phyloP scores from a whole-genome alignment of 2,888 invertebrate species.

The Ichneumoninae sp. region DNA sequence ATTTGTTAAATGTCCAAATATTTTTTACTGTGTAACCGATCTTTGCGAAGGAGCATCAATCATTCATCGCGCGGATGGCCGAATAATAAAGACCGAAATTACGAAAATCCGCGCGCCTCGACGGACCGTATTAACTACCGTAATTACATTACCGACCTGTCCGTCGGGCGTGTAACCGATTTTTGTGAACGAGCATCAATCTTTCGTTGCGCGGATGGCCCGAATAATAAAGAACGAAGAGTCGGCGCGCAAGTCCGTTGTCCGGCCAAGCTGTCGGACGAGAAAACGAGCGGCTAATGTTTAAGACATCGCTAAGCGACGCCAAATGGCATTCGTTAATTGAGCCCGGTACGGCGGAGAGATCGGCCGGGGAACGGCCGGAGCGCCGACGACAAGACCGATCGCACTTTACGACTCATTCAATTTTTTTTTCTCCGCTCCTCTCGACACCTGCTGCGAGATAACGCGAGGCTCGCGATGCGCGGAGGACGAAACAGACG shows the following conservation, averaged over 20 bases:
- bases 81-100: neutral
- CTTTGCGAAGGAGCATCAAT: slow-evolving; percentile 23
- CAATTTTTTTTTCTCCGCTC: neutral
- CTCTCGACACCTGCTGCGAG: slow-evolving; percentile 50
- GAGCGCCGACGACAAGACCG: slow-evolving; percentile 20
- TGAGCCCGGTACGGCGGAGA: slow-evolving; percentile 20
- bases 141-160: slow-evolving; percentile 37
- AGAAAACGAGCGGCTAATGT: neutral
- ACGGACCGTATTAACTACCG: neutral
- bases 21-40: neutral
- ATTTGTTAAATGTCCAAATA: too few relatives aligned
- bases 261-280: neutral
- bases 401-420: slow-evolving; percentile 52
- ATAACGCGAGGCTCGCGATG: slow-evolving; percentile 46
- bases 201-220: slow-evolving; percentile 13
- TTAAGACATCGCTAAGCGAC: neutral
- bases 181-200: slow-evolving; percentile 23
- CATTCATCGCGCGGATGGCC: slow-evolving; percentile 19
- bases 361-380: slow-evolving; percentile 7
- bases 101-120: neutral
- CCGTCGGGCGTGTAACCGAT: neutral
- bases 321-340: slow-evolving; percentile 43
- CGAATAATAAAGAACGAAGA: slow-evolving; percentile 6
- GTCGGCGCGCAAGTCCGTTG: neutral
- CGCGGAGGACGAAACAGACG: slow-evolving; percentile 34